Percentiles rank a stretch among this genome's conserved stretches.
Conservation (phyloP, 2,888 invertebrate species). For the Drosophila lacicola region DNA sequence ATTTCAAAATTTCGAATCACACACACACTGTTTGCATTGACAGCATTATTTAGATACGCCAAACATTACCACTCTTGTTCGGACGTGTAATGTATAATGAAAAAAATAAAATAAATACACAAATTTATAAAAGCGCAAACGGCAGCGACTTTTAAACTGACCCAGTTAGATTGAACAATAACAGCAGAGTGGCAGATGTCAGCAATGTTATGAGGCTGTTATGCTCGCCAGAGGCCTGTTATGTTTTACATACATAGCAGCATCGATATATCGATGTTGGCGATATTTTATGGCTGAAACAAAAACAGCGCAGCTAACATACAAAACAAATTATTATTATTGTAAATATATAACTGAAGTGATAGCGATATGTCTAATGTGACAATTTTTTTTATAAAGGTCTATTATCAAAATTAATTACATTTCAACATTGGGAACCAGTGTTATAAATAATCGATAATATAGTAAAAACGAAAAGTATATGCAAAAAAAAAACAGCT, state of each 20-base stretch:
- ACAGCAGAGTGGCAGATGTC: slow-evolving; percentile 58
- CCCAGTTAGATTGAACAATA: slow-evolving; percentile 61
- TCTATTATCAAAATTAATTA: no score
- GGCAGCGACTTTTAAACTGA: slow-evolving; percentile 54
- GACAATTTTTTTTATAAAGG: no score
- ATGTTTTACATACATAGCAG: slow-evolving; percentile 8
- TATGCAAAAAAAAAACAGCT: no score
- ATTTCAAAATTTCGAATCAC: slow-evolving; percentile 7
- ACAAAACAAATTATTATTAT: not conserved
- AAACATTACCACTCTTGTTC: slow-evolving; percentile 36
- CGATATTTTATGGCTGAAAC: not conserved
- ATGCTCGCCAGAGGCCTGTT: slow-evolving; percentile 6
- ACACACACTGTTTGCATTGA: slow-evolving; percentile 11
- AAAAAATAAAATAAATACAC: slow-evolving; percentile 1
- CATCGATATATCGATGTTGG: slow-evolving; percentile 17
- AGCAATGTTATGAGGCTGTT: slow-evolving; percentile 39
- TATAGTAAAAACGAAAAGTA: slow-evolving; percentile 1
- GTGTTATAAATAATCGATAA: not conserved
- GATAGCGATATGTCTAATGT: no score
- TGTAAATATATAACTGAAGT: not conserved
- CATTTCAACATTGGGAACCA: no score
- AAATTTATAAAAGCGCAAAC: slow-evolving; percentile 24
- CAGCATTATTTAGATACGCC: slow-evolving; percentile 1
- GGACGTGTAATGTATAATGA: slow-evolving; percentile 1
- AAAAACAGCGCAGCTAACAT: not conserved